phyloP scores from a whole-genome alignment of 2,113 vertebrate species.

The Lamprotornis superbus region DNA sequence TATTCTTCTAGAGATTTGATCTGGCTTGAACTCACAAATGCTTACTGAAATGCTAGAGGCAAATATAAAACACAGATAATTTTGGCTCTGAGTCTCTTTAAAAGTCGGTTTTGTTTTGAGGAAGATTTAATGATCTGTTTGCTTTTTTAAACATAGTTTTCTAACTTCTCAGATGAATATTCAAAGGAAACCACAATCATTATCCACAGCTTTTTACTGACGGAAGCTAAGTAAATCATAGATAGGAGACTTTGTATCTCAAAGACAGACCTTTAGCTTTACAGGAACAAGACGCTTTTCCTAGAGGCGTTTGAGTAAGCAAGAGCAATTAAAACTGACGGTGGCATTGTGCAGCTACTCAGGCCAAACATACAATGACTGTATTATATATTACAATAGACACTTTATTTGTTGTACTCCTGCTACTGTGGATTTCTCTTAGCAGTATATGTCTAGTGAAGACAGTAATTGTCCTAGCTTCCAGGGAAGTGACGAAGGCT shows the following conservation, averaged over 20 bases:
- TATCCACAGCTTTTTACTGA: not conserved
- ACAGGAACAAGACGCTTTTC: not conserved
- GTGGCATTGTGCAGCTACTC: not conserved
- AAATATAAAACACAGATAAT: not conserved
- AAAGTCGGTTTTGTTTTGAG: not conserved
- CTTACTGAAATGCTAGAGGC: not conserved
- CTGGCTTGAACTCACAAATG: not conserved
- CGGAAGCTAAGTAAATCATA: not conserved
- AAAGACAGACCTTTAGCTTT: not conserved
- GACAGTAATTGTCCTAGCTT: not conserved
- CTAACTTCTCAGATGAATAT: not conserved
- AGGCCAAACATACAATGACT: not conserved
- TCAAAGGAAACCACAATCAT: not conserved
- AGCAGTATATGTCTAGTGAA: not conserved
- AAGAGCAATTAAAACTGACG: not conserved
- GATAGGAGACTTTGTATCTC: not conserved
- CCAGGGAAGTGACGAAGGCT: not conserved
- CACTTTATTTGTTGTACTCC: not conserved
- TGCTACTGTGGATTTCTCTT: not conserved
- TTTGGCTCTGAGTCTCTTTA: not conserved
- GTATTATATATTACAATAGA: not conserved
- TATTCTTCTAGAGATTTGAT: not conserved
- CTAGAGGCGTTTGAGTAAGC: not conserved
- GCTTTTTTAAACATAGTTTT: not conserved
- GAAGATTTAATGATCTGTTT: not conserved